Conservation (phyloP, 2,113 vertebrate genomes). For the Triplophysa tibetana region DNA sequence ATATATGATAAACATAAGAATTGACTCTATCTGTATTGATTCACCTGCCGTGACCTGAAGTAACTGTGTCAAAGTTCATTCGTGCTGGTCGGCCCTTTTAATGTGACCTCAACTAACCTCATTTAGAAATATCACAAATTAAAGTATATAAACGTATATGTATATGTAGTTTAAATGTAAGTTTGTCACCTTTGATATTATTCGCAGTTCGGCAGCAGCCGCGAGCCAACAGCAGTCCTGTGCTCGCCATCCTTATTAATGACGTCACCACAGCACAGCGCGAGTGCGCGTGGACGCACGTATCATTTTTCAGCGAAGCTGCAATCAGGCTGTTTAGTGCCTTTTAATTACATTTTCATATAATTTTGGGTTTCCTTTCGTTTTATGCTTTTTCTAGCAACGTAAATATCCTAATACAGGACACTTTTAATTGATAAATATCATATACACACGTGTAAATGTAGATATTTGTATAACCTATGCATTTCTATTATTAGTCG, state of each 20-base stretch:
- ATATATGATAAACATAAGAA: background rate
- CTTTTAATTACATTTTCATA: background rate
- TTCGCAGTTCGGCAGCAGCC: background rate
- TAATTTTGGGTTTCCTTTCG: no score
- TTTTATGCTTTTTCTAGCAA: no score
- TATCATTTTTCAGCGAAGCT: background rate
- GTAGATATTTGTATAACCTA: no score
- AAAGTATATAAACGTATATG: background rate
- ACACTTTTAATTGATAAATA: no score
- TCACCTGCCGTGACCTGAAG: background rate
- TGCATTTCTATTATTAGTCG: no score
- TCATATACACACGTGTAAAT: no score
- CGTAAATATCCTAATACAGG: no score
- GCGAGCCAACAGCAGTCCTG: background rate
- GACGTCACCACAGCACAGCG: background rate
- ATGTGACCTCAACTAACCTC: background rate
- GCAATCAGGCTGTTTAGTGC: background rate
- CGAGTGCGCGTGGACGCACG: background rate
- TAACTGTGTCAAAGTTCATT: slow-evolving; percentile 62
- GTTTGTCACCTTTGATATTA: background rate
- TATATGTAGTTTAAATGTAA: background rate
- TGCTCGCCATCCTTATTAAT: background rate
- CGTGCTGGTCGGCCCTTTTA: background rate
- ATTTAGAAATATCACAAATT: background rate
- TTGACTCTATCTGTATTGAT: background rate